A percentile compares a stretch with the other conserved stretches of the same genome.
These are phyloP conservation scores for Eristalis tenax DNA, from an alignment of 2,888 invertebrate species.

Conservation along the genomic window DNA sequence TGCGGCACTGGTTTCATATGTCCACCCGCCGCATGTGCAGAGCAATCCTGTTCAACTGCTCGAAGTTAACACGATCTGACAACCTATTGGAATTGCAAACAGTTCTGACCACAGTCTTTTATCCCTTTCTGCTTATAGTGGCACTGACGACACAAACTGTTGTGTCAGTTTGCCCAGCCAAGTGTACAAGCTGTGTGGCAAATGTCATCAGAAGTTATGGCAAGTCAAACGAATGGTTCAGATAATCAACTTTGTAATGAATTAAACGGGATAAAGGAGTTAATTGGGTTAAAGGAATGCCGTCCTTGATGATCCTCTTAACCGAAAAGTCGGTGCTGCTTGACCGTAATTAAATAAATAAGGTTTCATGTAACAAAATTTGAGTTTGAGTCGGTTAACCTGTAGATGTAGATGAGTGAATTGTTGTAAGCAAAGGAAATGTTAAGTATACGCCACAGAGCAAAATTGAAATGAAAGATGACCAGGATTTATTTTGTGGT, in stretches of 20 bases:
- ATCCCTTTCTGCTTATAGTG: not conserved
- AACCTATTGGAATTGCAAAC: slow-evolving; percentile 69
- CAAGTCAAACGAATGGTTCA: slow-evolving; percentile 55
- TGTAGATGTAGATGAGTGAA: too few relatives aligned
- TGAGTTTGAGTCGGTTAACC: not conserved
- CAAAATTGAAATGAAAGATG: too few relatives aligned
- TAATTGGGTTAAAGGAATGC: slow-evolving; percentile 33
- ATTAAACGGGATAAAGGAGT: slow-evolving; percentile 35
- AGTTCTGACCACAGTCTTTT: slow-evolving; percentile 40
- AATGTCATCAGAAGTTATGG: slow-evolving; percentile 51
- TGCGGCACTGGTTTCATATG: slow-evolving; percentile 3
- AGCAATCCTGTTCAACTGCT: slow-evolving; percentile 62
- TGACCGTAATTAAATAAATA: not conserved
- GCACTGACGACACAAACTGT: not conserved
- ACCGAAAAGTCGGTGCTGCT: not conserved
- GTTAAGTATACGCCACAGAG: too few relatives aligned
- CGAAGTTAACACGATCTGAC: slow-evolving; percentile 55
- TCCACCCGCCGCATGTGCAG: slow-evolving; percentile 55
- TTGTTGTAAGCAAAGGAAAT: too few relatives aligned
- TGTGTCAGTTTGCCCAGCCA: slow-evolving; percentile 20
- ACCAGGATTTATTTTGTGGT: too few relatives aligned
- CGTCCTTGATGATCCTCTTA: not conserved
- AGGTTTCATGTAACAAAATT: not conserved
- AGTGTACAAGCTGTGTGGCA: slow-evolving; percentile 28
- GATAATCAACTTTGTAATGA: slow-evolving; percentile 53